phyloP scores from a whole-genome alignment of 2,888 invertebrate species.

The Oscheius sp. region DNA sequence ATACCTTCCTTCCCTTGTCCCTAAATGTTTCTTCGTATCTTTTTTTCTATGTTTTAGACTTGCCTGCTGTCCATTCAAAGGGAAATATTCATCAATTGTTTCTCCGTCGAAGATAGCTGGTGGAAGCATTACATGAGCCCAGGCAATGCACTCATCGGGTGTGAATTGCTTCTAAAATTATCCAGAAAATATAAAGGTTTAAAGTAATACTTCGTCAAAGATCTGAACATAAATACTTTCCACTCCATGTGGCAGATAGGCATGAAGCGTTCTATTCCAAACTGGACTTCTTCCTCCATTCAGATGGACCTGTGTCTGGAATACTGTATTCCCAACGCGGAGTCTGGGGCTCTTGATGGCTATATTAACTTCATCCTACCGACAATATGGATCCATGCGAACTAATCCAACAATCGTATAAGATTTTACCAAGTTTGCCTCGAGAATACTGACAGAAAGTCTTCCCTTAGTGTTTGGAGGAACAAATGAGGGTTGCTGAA shows the following conservation, averaged over 20 bases:
- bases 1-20: conserved; percentile 92
- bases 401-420: conserved; percentile 63
- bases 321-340: conserved; percentile 89
- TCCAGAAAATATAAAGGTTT: too few relatives aligned
- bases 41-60: not conserved
- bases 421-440: conserved; percentile 69
- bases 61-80: conserved; percentile 85
- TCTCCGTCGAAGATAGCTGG: conserved; percentile 83
- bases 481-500: conserved; percentile 52
- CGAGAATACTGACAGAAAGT: conserved; percentile 62
- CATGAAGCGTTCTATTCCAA: conserved; percentile 94
- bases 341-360: conserved; percentile 76
- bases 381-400: conserved; percentile 62
- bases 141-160: conserved; percentile 93
- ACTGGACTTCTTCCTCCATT: conserved; percentile 83
- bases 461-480: conserved; percentile 71
- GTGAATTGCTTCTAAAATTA: conserved; percentile 83
- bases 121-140: conserved; percentile 89
- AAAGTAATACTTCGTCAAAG: conserved; percentile 81
- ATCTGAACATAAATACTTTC: conserved; percentile 89
- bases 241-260: conserved; percentile 88
- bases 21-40: conserved; percentile 51
- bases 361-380: conserved; percentile 29
- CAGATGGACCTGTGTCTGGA: conserved; percentile 92
- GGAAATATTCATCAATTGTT: conserved; percentile 93